Evolutionary conservation across 2,888 invertebrate genomes (phyloP).

Genomic region (Rotaria sp.): DNA sequence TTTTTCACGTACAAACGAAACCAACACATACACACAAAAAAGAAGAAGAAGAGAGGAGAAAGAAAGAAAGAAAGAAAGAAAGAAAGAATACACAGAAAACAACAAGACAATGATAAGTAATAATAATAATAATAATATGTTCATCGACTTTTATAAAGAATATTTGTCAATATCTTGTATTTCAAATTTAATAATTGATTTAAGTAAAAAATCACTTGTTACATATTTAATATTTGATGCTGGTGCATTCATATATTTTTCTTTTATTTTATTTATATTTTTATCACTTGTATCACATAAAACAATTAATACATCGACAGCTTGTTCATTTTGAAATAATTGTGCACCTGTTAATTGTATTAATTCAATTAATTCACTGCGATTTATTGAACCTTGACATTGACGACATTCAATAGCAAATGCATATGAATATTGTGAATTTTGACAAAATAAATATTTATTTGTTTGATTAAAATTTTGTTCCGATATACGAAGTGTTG

Average conservation of each 20-base stretch:
- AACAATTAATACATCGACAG: neutral
- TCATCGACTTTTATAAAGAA: neutral
- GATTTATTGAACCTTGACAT: slow-evolving; percentile 9
- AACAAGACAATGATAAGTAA: neutral
- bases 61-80: neutral
- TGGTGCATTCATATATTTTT: neutral
- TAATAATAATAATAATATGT: neutral
- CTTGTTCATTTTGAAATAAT: slow-evolving; percentile 14
- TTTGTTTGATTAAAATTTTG: neutral
- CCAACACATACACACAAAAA: neutral
- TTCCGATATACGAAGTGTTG: neutral
- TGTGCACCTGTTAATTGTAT: slow-evolving; percentile 4
- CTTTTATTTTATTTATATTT: neutral
- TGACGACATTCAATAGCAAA: slow-evolving; percentile 10
- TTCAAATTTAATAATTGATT: slow-evolving; percentile 19
- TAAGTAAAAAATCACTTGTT: neutral
- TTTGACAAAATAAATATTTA: neutral
- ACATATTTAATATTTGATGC: neutral
- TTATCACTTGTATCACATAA: slow-evolving; percentile 7
- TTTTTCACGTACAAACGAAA: neutral
- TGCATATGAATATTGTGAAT: neutral
- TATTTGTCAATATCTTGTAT: slow-evolving; percentile 13
- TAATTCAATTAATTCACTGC: neutral
- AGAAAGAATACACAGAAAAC: neutral
- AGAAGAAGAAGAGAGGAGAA: neutral